Evolutionary conservation across 2,797 vertebrate species (phyloP).

Genomic region (Okamejei kenojei): DNA sequence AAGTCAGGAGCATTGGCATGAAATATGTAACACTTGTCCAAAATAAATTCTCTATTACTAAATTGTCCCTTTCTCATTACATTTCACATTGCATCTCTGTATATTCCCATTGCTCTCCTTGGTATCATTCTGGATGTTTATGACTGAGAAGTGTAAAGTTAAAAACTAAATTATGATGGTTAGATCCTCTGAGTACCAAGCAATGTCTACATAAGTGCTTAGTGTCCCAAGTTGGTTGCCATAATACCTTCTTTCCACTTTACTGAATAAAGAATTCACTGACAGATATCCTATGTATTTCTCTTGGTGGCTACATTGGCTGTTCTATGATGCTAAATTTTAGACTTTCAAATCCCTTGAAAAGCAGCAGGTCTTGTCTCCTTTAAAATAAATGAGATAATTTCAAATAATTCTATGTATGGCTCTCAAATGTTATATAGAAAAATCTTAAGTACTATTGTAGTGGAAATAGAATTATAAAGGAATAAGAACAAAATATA

Average conservation of each 20-base stretch:
- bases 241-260: not conserved
- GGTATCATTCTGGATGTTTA: not conserved
- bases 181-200: not conserved
- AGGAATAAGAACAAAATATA: not conserved
- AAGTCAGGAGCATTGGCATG: not conserved
- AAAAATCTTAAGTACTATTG: not conserved
- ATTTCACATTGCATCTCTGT: not conserved
- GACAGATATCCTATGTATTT: constrained; percentile 9
- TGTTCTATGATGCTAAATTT: not conserved
- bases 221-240: not conserved
- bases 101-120: not conserved
- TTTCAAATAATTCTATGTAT: not conserved
- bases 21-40: not conserved
- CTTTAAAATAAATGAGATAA: not conserved
- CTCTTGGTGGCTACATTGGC: not conserved
- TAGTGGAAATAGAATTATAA: not conserved
- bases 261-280: not conserved
- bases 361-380: not conserved
- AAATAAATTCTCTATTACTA: not conserved
- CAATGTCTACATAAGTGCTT: not conserved
- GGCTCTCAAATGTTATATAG: not conserved
- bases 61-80: not conserved
- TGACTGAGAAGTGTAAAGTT: not conserved
- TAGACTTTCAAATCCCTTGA: not conserved
- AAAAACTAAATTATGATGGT: not conserved